Evolutionary conservation across 1,140 invertebrate genomes (phyloP), one percentile per base, ranked within the genome.

Genomic region (Caenorhabditis brenneri): DNA sequence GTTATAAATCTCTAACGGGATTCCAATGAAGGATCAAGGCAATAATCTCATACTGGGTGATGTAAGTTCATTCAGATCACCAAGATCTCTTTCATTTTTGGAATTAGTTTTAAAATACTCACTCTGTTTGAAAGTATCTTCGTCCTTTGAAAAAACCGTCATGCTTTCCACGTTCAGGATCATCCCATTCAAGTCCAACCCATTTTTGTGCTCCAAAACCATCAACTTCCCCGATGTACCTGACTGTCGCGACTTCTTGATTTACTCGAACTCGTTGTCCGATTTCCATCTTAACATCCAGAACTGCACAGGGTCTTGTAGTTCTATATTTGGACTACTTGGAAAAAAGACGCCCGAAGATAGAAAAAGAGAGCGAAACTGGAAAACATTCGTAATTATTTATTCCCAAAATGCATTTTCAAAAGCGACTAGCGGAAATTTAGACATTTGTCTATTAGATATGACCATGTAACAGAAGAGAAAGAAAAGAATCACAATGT

Each of bases 161-260:
- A 65, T 86, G 84, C 46, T 86, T 86, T 22, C 84, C 84, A 29
- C 69, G 42, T 15, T 1, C 51, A 24, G 69, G 39, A 65, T 84
- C 79, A 31, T 83, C 74, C 83, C 81, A 86, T 31, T 86, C 84
- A 2, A 86, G 33, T 19, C 84, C 84, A 49, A 83, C 42, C 84
- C 84, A 86, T 48, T 31, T 31, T 39, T 81, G 84, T 27, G 16
- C 12, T 33, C 46, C 81, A 36, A 84, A 74, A 51, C 82, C 82
- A 12, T 79, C 69, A 6, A 86, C 69, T 42, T 31, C 22, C 15
- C 84, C 84, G 19, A 86, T 48, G 36, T 74, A 86, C 19, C 84
- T 33, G 6, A 74, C 10, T 24, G 65, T 74, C 7, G 65, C 65
- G 1, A 12, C 15, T 27, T 74, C 65, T 9, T 15, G 1, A 42